Base-by-base conservation (phyloP, 2,113 vertebrate genomes). In the Zosterops japonicus region DNA sequence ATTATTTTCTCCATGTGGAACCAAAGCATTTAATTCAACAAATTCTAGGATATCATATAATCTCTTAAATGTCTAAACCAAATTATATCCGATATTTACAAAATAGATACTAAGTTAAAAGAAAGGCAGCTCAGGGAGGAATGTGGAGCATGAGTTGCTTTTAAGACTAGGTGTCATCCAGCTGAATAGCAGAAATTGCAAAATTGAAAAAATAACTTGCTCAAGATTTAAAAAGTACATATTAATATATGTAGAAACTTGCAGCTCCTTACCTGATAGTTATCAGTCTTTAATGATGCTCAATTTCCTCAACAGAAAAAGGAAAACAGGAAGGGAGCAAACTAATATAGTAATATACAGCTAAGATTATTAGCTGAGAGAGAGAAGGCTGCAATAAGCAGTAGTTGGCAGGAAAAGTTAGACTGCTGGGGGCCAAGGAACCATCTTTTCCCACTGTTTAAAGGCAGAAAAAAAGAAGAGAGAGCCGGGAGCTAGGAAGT, bases 141-240 rank as follows among this genome's bases (percentile, higher is more conserved):
- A 41, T 52, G 60, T 75, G 41, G n/a, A 82, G 35, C 22, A 49
- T 27, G n/a, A 16, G 5, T 88, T 83, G 9, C 12, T 90, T 79
- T 83, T 71, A 88, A 68, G 44, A 57, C 36, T 61, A 28, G 39
- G 17, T 89, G 46, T 46, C 53, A 93, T 53, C 57, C 53, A 95
- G 12, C 12, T 72, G 7, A 69, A 57, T 9, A 71, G 39, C 61
- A 91, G 74, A 82, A 96, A 84, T 68, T 69, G 65, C 87, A 89
- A 76, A 91, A 92, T n/a, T 84, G 72, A 94, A 90, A 57, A 76
- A 94, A 59, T 31, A 68, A 53, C 25, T 93, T 94, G 61, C 74
- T 85, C 68, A 85, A 91, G 69, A 82, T 83, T 91, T 85, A 61
- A 75, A 75, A 89, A 85, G 57, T 25, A 24, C 2, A 0, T 44